Conservation (phyloP, 2,888 invertebrate genomes). For the Nomada fucata region DNA sequence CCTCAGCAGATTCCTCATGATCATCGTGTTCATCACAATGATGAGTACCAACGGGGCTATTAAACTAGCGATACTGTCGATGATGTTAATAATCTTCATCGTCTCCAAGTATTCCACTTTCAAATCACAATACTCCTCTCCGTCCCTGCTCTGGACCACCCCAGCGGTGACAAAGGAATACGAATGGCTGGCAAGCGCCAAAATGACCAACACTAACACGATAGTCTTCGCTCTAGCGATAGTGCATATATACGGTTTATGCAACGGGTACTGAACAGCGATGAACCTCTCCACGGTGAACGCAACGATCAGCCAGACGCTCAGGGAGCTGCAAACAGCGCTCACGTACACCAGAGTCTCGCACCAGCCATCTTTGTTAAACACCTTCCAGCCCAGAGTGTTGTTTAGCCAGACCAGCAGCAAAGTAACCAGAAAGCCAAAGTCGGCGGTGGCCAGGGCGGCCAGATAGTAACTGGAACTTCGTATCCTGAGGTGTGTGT, state of each 20-base stretch:
- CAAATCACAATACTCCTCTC: slow-evolving; percentile 85
- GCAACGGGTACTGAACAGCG: slow-evolving; percentile 88
- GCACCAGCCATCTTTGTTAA: slow-evolving; percentile 86
- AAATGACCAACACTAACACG: slow-evolving; percentile 83
- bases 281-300: slow-evolving; percentile 90
- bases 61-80: slow-evolving; percentile 88
- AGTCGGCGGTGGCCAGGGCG: slow-evolving; percentile 87
- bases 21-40: slow-evolving; percentile 88
- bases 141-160: slow-evolving; percentile 77
- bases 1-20: slow-evolving; percentile 85
- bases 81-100: slow-evolving; percentile 86
- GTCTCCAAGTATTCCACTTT: slow-evolving; percentile 85
- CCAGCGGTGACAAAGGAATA: slow-evolving; percentile 85
- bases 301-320: slow-evolving; percentile 89
- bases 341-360: slow-evolving; percentile 85
- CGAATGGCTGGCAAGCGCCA: slow-evolving; percentile 84
- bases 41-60: slow-evolving; percentile 87
- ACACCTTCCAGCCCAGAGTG: slow-evolving; percentile 84
- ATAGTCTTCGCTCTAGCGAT: slow-evolving; percentile 86
- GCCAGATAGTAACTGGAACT: slow-evolving; percentile 88
- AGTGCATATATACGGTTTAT: slow-evolving; percentile 87
- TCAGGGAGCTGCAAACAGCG: slow-evolving; percentile 87
- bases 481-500: slow-evolving; percentile 86
- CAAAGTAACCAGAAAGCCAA: slow-evolving; percentile 86
- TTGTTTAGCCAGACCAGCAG: slow-evolving; percentile 86